phyloP scores from a whole-genome alignment of 2,113 vertebrate species.

The Falcunculus frontatus region DNA sequence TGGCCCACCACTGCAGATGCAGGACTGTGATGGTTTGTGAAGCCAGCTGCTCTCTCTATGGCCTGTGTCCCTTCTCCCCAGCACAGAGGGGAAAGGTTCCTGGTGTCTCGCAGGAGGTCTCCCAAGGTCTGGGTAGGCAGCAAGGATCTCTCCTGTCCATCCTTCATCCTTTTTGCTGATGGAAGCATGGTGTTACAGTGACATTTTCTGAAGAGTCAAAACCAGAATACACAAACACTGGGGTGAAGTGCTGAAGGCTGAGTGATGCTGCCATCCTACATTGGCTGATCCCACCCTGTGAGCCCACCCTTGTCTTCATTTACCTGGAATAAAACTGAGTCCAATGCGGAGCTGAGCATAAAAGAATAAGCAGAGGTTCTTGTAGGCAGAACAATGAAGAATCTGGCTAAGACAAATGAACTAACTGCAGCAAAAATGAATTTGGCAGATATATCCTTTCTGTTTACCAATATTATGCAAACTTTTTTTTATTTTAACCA shows the following conservation, averaged over 20 bases:
- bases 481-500: background rate
- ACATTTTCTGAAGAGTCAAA: background rate
- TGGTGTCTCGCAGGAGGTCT: background rate
- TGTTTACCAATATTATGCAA: conserved; percentile 22
- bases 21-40: background rate
- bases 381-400: background rate
- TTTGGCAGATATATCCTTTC: background rate
- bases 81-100: accelerated
- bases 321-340: background rate
- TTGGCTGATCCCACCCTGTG: background rate
- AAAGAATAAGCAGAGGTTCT: background rate
- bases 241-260: background rate
- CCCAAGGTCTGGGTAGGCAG: background rate
- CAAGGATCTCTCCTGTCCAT: background rate
- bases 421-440: background rate
- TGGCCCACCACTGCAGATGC: accelerated
- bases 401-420: background rate
- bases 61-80: background rate
- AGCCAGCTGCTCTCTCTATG: accelerated
- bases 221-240: accelerated
- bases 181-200: background rate
- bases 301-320: background rate
- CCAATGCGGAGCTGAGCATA: background rate
- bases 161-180: background rate
- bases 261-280: background rate